Percentiles rank a stretch among this genome's conserved stretches.
Conservation (phyloP, 2,113 vertebrate species). For the Carettochelys insculpta region DNA sequence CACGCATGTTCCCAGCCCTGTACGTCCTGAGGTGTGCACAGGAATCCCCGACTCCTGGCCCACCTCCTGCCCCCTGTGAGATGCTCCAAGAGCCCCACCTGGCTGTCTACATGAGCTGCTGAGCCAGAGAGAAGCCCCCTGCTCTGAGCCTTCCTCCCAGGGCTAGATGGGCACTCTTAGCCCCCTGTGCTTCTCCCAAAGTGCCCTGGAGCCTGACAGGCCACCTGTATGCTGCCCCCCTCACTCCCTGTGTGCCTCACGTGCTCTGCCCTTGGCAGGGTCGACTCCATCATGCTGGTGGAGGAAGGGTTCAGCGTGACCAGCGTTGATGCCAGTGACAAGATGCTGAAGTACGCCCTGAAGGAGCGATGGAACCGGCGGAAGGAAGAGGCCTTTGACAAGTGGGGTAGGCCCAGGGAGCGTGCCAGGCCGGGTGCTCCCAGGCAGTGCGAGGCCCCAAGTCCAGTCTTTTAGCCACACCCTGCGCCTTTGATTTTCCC, state of each 20-base stretch:
- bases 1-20: background rate
- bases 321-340: constrained; percentile 97
- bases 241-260: background rate
- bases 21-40: no score
- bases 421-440: rapidly evolving
- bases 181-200: background rate
- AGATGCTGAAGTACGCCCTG: constrained; percentile 97
- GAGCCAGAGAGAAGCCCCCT: no score
- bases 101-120: no score
- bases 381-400: constrained; percentile 90
- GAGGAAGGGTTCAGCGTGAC: constrained; percentile 92
- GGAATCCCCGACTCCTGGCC: background rate
- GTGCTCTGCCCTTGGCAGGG: constrained; percentile 72
- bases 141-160: background rate
- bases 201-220: background rate
- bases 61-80: no score
- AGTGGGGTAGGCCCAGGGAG: constrained; percentile 85
- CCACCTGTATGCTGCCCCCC: no score
- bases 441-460: background rate
- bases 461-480: background rate
- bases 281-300: constrained; percentile 97
- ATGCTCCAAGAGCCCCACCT: no score
- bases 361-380: constrained; percentile 94
- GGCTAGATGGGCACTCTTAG: background rate
- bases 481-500: background rate